Evolutionary conservation across 2,797 vertebrate species (phyloP).

Genomic region (Catamblyrhynchus diadema): DNA sequence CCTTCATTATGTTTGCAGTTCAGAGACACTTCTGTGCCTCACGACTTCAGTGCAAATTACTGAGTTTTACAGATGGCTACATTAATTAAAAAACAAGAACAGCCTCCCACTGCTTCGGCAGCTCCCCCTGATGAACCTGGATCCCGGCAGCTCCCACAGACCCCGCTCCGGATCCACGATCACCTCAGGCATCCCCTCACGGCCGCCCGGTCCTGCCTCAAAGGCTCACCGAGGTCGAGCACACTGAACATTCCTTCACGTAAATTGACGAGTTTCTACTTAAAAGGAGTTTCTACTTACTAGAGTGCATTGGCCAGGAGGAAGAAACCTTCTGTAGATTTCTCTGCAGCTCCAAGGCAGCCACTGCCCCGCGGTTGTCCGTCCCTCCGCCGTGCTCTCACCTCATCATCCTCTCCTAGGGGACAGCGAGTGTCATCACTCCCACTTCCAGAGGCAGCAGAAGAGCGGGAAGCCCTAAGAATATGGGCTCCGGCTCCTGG

Average conservation of each 20-base stretch:
- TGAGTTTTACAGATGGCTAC: neutral
- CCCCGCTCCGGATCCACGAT: fast-evolving
- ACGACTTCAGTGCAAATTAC: fast-evolving
- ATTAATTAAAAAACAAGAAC: neutral
- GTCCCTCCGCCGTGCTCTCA: neutral
- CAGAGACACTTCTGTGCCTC: neutral
- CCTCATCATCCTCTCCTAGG: neutral
- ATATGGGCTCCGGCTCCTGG: fast-evolving
- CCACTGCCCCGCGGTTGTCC: neutral
- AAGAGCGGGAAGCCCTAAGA: fast-evolving
- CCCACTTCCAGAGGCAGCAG: neutral
- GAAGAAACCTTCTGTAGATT: neutral
- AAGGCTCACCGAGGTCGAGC: neutral
- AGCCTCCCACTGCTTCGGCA: neutral
- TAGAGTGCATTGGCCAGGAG: neutral
- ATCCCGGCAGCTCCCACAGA: neutral
- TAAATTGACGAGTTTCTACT: neutral
- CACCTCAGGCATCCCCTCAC: neutral
- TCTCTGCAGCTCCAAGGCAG: no score
- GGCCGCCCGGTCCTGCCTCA: neutral
- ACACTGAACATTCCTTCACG: fast-evolving
- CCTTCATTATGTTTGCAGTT: neutral
- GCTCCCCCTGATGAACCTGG: neutral
- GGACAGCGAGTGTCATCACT: no score
- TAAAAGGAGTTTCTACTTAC: neutral